Conservation (phyloP, 2,113 vertebrate genomes). For the Craseonycteris thonglongyai region DNA sequence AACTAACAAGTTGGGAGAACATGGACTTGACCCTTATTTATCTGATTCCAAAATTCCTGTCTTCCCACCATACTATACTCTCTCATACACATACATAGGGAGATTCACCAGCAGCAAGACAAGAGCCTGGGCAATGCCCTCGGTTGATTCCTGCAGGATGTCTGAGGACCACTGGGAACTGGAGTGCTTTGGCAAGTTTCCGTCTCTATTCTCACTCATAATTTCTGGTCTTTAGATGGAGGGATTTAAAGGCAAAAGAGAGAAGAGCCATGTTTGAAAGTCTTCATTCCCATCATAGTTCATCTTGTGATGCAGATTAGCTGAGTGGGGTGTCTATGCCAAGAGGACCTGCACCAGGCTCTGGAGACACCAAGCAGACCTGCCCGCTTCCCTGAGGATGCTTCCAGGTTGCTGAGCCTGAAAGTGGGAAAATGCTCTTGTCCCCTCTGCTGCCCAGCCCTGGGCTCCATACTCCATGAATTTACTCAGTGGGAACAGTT, state of each 20-base stretch:
- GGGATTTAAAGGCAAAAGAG: background rate
- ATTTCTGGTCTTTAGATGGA: background rate
- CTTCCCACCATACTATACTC: rapidly evolving
- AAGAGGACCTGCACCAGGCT: background rate
- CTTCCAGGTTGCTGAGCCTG: background rate
- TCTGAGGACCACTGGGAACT: background rate
- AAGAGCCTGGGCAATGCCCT: rapidly evolving
- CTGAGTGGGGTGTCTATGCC: rapidly evolving
- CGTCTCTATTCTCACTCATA: background rate
- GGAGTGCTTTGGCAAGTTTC: background rate
- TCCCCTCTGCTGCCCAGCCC: background rate
- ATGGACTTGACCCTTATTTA: background rate
- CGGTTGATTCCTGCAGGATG: rapidly evolving
- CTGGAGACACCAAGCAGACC: background rate
- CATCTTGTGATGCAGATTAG: background rate
- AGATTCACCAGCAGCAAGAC: too few species aligned
- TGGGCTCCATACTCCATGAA: background rate
- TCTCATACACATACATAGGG: rapidly evolving
- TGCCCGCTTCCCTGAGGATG: background rate
- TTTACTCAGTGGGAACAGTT: rapidly evolving
- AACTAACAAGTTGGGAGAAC: background rate
- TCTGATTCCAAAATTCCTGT: background rate
- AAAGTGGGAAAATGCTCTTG: background rate
- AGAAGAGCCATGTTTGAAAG: background rate
- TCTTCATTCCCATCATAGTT: background rate